Evolutionary conservation across 2,888 invertebrate species (phyloP).

Genomic region (Seira musarum): DNA sequence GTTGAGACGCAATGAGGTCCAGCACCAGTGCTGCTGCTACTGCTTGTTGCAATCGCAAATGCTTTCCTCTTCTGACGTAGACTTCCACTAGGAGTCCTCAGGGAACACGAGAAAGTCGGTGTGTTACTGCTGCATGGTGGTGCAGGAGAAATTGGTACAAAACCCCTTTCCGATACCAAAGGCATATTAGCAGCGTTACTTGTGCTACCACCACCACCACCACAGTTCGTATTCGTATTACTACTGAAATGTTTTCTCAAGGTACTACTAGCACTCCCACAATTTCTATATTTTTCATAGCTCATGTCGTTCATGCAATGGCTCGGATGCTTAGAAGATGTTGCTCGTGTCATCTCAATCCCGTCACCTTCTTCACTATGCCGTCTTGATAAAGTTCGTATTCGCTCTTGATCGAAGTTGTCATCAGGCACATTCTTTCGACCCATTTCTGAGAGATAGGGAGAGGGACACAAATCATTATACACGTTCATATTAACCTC

Average conservation of each 20-base stretch:
- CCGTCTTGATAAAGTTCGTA: constrained; percentile 25
- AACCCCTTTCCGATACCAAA: constrained; percentile 35
- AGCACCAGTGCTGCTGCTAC: not conserved
- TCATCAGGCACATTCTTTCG: not conserved
- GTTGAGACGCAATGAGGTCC: not conserved
- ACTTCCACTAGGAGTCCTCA: constrained; percentile 37
- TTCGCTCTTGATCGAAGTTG: constrained; percentile 12
- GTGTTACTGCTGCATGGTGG: constrained; percentile 29
- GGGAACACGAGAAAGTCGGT: constrained; percentile 6
- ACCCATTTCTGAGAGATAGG: constrained; percentile 19
- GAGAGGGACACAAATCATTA: constrained; percentile 46
- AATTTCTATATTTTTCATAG: constrained; percentile 47
- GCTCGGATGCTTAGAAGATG: constrained; percentile 26
- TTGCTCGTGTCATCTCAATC: constrained; percentile 29
- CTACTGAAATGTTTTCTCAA: constrained; percentile 27
- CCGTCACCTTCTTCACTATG: constrained; percentile 17
- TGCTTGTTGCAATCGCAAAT: constrained; percentile 36
- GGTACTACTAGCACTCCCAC: too few species aligned
- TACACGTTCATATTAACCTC: constrained; percentile 30
- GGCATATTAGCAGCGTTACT: constrained; percentile 1
- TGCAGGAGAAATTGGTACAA: constrained; percentile 50
- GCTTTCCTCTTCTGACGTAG: constrained; percentile 51
- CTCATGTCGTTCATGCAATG: constrained; percentile 46
- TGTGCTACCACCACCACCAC: too few species aligned
- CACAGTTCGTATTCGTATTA: too few species aligned